Base-by-base conservation (phyloP, 1,140 invertebrate species). In the Pectinophora gossypiella region DNA sequence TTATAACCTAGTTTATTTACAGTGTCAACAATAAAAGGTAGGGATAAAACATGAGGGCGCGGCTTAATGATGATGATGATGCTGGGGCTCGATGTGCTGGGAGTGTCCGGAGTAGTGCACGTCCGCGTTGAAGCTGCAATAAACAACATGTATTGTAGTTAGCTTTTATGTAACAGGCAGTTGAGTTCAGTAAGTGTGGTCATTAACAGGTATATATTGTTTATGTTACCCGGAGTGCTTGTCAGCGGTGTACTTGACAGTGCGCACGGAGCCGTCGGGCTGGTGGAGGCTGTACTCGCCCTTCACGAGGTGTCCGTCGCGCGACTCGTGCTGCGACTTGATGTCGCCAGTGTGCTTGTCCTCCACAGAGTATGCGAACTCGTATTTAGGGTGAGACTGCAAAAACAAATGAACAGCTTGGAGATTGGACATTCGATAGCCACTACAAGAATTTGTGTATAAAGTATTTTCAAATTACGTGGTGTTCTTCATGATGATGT, bases 271-370 rank as follows among this genome's bases (percentile, higher is more conserved):
- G 40, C 83, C 87, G 18, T 84, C 78, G 19, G 89, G 79, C 61
- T 90, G 84, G 35, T 89, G 65, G 18, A 89, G 65, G n/a, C 76
- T 79, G 69, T 89, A 90, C 18, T 74, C 73, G 16, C 89, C 89
- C 20, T 78, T 79, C n/a, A 89, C 85, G 1, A 72, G 67, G 61
- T 74, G 89, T 64, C 70, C 68, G 70, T 87, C 57, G 19, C 76
- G 68, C 19, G 55, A 59, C 56, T 82, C 76, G 35, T 76, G 72
- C 32, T 79, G 73, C 42, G 61, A 72, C 60, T 79, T 82, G 59
- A 71, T 61, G 65, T 82, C 74, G 5, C 72, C 70, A 16, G 76
- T 77, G 56, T 82, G 70, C 0, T 64, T 66, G 50, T 82, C 78
- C 10, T 63, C 53, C 21, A 89, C 86, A 18, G 76, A 77, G 68